phyloP scores from a whole-genome alignment of 64 coral and sea anemone genomes.

The Orbicella faveolata region DNA sequence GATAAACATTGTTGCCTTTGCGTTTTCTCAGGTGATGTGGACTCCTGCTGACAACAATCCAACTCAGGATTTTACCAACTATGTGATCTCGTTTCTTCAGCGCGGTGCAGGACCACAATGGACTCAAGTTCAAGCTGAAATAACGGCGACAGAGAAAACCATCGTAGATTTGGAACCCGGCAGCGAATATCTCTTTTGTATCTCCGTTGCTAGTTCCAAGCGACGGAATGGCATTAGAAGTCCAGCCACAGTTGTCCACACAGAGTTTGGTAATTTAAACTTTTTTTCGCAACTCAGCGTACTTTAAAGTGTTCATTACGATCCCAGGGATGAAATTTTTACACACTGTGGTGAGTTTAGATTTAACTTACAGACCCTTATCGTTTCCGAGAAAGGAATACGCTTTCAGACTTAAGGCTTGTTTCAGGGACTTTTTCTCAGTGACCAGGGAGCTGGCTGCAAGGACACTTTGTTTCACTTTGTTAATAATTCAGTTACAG shows the following conservation, averaged over 20 bases:
- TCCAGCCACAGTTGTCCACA: background rate
- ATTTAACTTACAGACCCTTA: too few species aligned
- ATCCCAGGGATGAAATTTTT: too few species aligned
- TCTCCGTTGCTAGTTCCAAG: slow-evolving; percentile 10
- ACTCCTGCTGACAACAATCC: background rate
- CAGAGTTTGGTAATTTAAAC: background rate
- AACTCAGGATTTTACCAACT: slow-evolving; percentile 8
- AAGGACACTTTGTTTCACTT: too few species aligned
- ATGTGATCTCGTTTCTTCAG: background rate
- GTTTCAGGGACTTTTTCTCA: too few species aligned
- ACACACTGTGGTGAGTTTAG: too few species aligned
- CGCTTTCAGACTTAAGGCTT: too few species aligned
- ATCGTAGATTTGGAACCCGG: background rate
- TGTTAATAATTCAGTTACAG: too few species aligned
- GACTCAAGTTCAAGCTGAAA: background rate
- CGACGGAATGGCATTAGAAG: slow-evolving; percentile 14
- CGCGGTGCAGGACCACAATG: background rate
- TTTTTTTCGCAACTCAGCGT: too few species aligned
- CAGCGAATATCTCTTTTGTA: slow-evolving; percentile 20
- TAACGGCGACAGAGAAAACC: slow-evolving; percentile 10
- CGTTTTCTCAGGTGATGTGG: background rate
- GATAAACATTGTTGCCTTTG: background rate
- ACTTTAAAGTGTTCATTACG: too few species aligned
- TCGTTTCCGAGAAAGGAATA: too few species aligned
- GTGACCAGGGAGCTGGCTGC: too few species aligned